A percentile compares a stretch with the other conserved stretches of the same genome.
These are phyloP conservation scores for Scomber scombrus DNA, from an alignment of 2,113 vertebrate species.

Conservation along the genomic window DNA sequence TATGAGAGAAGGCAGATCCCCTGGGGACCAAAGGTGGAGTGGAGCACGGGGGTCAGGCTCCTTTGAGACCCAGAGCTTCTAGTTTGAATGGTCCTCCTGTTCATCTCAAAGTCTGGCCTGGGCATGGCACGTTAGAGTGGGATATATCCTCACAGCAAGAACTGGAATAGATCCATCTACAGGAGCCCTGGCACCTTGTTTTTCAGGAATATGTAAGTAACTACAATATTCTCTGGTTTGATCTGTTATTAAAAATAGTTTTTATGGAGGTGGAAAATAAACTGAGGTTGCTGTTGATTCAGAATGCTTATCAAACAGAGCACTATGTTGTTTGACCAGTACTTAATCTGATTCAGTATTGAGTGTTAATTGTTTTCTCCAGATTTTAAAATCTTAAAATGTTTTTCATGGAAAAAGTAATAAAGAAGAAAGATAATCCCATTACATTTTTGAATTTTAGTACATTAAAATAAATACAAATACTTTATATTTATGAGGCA, in stretches of 20 bases:
- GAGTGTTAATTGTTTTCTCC: not conserved
- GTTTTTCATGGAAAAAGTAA: not conserved
- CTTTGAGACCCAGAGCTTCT: conserved; percentile 53
- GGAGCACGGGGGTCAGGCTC: conserved; percentile 79
- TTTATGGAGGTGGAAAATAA: not conserved
- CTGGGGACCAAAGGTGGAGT: conserved; percentile 82
- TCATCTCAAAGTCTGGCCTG: conserved; percentile 70
- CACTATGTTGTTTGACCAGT: not conserved
- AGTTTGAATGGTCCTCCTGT: conserved; percentile 74
- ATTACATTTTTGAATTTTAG: not conserved
- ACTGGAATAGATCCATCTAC: conserved; percentile 64
- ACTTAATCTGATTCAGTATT: not conserved
- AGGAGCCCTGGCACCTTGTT: conserved; percentile 44
- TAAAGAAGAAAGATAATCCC: not conserved
- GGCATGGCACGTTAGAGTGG: conserved; percentile 79
- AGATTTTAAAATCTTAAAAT: not conserved
- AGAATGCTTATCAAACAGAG: not conserved
- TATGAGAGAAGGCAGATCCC: conserved; percentile 78
- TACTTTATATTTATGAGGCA: no score
- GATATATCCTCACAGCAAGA: conserved; percentile 68
- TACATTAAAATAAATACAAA: no score
- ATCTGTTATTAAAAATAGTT: not conserved
- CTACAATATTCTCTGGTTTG: not conserved
- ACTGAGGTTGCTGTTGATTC: not conserved
- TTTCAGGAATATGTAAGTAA: conserved; percentile 82